A percentile compares a stretch with the other conserved stretches of the same genome.
Evolutionary conservation across 2,113 vertebrate genomes (phyloP).

Genomic region (Callopanchax toddi): DNA sequence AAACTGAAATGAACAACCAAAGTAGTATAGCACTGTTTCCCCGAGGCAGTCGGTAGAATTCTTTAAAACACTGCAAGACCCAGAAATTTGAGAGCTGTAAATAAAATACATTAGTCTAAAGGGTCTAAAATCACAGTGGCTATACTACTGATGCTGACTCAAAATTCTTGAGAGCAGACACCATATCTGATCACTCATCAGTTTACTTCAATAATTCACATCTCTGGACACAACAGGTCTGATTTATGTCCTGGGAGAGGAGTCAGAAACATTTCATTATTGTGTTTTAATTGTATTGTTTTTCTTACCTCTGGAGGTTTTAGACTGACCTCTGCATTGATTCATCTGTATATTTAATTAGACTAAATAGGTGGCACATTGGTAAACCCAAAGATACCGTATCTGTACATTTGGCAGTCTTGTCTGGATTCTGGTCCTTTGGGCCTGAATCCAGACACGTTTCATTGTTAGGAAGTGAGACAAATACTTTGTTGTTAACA

Average conservation of each 20-base stretch:
- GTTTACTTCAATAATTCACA: slow-evolving; percentile 9
- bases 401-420: slow-evolving; percentile 18
- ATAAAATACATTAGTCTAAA: not conserved
- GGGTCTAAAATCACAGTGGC: slow-evolving; percentile 17
- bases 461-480: not conserved
- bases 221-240: slow-evolving; percentile 13
- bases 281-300: slow-evolving; percentile 3
- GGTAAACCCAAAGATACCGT: slow-evolving; percentile 4
- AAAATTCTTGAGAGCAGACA: too few relatives aligned
- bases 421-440: slow-evolving; percentile 15
- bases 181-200: not conserved
- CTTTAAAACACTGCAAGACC: slow-evolving; percentile 14
- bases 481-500: not conserved
- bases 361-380: slow-evolving; percentile 16
- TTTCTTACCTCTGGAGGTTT: slow-evolving; percentile 5
- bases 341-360: slow-evolving; percentile 28
- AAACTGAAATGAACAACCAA: slow-evolving; percentile 44
- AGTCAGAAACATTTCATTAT: not conserved
- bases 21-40: slow-evolving; percentile 37
- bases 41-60: slow-evolving; percentile 20
- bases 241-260: slow-evolving; percentile 23
- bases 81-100: not conserved
- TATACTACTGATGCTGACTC: not conserved
- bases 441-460: slow-evolving; percentile 20
- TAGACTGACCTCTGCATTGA: slow-evolving; percentile 12